These are phyloP conservation scores for Busseola fusca DNA, from an alignment of 2,888 invertebrate genomes.

Conservation along the genomic window DNA sequence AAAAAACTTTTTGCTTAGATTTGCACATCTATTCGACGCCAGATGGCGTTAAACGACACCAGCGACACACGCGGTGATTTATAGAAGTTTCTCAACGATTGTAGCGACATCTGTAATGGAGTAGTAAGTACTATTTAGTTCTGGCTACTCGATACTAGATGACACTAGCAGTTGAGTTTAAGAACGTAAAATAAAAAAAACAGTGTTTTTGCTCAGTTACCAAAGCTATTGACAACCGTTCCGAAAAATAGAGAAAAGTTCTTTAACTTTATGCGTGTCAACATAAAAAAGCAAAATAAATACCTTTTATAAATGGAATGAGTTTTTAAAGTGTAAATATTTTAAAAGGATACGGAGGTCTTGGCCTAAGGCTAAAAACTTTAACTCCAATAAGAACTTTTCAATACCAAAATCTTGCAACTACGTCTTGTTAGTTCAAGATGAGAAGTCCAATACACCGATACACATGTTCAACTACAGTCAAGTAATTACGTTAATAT, in stretches of 20 bases:
- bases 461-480: not conserved
- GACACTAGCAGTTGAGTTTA: conserved; percentile 24
- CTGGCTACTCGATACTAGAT: conserved; percentile 61
- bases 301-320: too few relatives aligned
- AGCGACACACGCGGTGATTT: conserved; percentile 47
- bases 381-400: not conserved
- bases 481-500: conserved; percentile 21
- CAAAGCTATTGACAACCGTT: not conserved
- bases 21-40: conserved; percentile 66
- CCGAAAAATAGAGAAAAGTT: not conserved
- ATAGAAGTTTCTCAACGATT: conserved; percentile 37
- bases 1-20: not conserved
- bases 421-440: not conserved
- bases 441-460: not conserved
- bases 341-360: not conserved
- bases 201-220: not conserved
- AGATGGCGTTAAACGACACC: conserved; percentile 66
- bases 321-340: not conserved
- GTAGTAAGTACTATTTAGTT: conserved; percentile 38
- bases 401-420: not conserved
- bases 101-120: conserved; percentile 56
- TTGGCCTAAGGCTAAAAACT: not conserved
- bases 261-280: not conserved
- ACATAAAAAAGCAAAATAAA: too few relatives aligned
- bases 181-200: not conserved